Base-by-base conservation (phyloP, 1,140 invertebrate species). In the Lasioglossum baleicum region DNA sequence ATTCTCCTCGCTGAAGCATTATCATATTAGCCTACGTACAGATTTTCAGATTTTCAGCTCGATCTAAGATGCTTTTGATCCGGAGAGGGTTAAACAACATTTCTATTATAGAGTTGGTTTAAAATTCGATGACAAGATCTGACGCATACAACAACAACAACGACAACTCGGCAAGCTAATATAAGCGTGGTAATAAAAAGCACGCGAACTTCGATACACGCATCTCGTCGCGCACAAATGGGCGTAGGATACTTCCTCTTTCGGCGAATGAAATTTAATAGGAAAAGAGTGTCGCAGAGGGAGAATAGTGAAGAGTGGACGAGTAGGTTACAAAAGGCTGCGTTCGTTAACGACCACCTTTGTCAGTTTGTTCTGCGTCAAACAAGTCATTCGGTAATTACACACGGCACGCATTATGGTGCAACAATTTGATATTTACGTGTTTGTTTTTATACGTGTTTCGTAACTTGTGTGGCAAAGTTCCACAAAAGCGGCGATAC, bases 361-460 rank as follows among this genome's bases (percentile, higher is more conserved):
- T 58, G 56, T 58, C 56, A n/a, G 7, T 4, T 20, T 58, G 7
- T 58, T 58, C 56, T 58, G 56, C 20, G 17, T n/a, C 56, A 58
- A 58, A 58, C 56, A n/a, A n/a, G n/a, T n/a, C 15, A 3, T 7
- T 8, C n/a, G 20, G 17, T 58, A 7, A 58, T 58, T 58, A 58
- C 20, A 26, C 61, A 53, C 48, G 15, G 51, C 65, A 53, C 72
- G 65, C 65, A 66, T 66, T 66, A 75, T 20, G n/a, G 40, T 8
- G 26, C 11, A 64, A 65, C 20, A 31, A 42, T 22, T 10, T 13
- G 66, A 35, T 35, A 35, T 67, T 10, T 64, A 31, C 31, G 10
- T 40, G 64, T 20, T 53, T 15, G 0, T n/a, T 58, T 58, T 58
- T 56, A n/a, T 53, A 5, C 51, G 22, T 63, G 63, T 48, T 15